Evolutionary conservation across 2,797 vertebrate species (phyloP).

Genomic region (Halcyon chelicuti): DNA sequence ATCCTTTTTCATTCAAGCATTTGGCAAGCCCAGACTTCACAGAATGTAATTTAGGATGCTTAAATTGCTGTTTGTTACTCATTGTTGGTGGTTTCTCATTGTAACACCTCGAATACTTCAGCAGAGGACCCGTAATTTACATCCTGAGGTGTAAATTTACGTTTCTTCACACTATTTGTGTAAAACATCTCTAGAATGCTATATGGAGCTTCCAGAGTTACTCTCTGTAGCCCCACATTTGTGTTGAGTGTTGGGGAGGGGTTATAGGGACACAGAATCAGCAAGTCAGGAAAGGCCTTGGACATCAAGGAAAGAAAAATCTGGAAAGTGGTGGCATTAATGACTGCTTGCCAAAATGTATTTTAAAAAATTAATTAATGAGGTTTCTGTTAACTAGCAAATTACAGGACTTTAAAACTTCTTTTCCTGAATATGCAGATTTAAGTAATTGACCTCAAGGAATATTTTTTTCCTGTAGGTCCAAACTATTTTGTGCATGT

Average conservation of each 20-base stretch:
- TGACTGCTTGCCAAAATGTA: background rate
- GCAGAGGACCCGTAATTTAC: background rate
- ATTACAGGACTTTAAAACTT: background rate
- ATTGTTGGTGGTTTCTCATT: background rate
- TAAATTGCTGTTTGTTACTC: conserved; percentile 37
- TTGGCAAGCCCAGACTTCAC: conserved; percentile 37
- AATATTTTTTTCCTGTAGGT: background rate
- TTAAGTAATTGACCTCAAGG: background rate
- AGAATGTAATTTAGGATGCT: conserved; percentile 37
- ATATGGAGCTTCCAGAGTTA: background rate
- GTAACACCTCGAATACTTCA: background rate
- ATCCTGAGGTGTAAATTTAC: background rate
- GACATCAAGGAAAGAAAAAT: background rate
- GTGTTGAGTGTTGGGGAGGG: background rate
- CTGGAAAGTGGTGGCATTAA: background rate
- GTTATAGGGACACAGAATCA: rapidly evolving
- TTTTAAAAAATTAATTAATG: background rate
- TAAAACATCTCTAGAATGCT: background rate
- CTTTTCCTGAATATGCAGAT: background rate
- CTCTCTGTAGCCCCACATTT: background rate
- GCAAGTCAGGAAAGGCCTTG: background rate
- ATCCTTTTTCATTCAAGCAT: conserved; percentile 51
- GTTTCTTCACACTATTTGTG: background rate
- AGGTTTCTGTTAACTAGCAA: background rate
- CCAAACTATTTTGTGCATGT: background rate